Base-by-base conservation (phyloP, 2,113 vertebrate species). In the Alligator mississippiensis region DNA sequence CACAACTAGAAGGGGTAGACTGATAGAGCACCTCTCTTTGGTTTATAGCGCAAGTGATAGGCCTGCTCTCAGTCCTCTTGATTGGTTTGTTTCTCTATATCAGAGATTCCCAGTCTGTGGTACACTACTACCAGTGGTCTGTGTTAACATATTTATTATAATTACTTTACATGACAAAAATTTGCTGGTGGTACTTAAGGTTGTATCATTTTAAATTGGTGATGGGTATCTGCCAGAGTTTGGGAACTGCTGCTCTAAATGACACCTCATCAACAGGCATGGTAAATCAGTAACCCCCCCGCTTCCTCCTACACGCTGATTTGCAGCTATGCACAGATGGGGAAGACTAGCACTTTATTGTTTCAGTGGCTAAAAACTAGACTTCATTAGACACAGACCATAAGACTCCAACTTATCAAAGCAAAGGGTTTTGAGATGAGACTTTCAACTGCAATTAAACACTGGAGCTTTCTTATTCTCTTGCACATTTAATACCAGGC, bases 221-320 rank as follows among this genome's bases (percentile, higher is more conserved):
- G 8, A 47, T 47, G 47, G 47, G 47, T 9, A 47, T 47, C 47
- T 47, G 47, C 8, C 47, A 47, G 47, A 47, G 47, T 47, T 47
- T 47, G 47, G 47, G 47, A 47, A 47, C 47, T 8, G 9, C 47
- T 47, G 47, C 47, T 47, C 47, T 34, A 78, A 60, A 54, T 74
- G 94, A 95, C 93, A 93, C 92, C 92, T 93, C 77, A 90, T 27
- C 75, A 87, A 47, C 27, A n/a, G 2, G 2, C 74, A 96, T 2
- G 59, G 91, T 89, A 94, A 80, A 96, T 25, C 84, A 94, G 72
- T 58, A 66, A 85, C 27, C 82, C 27, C 82, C 93, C 88, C 74
- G 8, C 63, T 90, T 89, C 84, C 84, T 89, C 84, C 77, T 34
- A 86, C 89, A 90, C 25, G 9, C 1, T 9, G 47, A 47, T 47